Evolutionary conservation across 2,888 invertebrate species (phyloP).

Genomic region (Drosophila gaucha): DNA sequence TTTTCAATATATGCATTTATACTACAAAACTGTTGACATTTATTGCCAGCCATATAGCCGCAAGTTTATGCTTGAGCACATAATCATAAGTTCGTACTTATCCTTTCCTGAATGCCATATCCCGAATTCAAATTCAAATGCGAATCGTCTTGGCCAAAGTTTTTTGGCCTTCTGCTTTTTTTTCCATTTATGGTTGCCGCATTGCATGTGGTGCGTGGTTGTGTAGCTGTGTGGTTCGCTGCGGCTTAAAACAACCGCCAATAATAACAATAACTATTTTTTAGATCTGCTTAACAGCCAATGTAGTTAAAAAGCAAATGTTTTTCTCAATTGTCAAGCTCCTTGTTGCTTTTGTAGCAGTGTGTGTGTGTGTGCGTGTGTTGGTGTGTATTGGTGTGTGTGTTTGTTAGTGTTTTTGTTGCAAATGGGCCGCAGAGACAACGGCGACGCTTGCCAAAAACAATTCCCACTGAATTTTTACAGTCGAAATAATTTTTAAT

Average conservation of each 20-base stretch:
- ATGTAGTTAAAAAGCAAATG: constrained; percentile 77
- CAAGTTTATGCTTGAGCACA: constrained; percentile 27
- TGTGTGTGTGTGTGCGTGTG: constrained; percentile 3
- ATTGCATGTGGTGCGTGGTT: constrained; percentile 39
- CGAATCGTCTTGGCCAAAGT: constrained; percentile 38
- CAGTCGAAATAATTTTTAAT: constrained; percentile 77
- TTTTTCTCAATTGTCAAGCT: constrained; percentile 68
- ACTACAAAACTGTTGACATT: constrained; percentile 12
- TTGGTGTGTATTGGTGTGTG: constrained; percentile 10
- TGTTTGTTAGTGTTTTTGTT: constrained; percentile 38
- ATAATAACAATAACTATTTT: constrained; percentile 77
- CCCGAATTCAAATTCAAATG: constrained; percentile 30
- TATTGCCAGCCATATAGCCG: constrained; percentile 7
- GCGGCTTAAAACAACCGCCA: constrained; percentile 57
- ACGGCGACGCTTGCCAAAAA: constrained; percentile 68
- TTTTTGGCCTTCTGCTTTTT: not conserved
- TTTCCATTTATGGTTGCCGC: not conserved
- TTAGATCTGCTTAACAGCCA: constrained; percentile 77
- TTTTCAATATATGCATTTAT: constrained; percentile 7
- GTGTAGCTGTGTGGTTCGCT: constrained; percentile 1
- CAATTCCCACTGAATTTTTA: constrained; percentile 76
- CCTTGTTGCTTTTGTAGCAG: constrained; percentile 28
- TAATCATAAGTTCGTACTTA: constrained; percentile 57
- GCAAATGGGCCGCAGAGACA: constrained; percentile 48
- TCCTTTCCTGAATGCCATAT: constrained; percentile 49